phyloP scores from a whole-genome alignment of 2,113 vertebrate genomes.

The Dipodomys merriami region DNA sequence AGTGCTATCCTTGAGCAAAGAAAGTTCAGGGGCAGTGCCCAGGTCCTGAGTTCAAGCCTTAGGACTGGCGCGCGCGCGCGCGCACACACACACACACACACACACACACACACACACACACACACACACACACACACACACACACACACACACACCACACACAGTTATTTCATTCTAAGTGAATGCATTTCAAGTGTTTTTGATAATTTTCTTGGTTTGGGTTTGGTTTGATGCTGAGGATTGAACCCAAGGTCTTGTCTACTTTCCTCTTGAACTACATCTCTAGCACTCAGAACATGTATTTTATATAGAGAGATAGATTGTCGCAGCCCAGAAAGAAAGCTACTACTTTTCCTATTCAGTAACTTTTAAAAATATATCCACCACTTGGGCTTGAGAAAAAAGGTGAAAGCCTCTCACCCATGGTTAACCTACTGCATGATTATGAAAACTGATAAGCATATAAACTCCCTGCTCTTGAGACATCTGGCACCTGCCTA shows the following conservation, averaged over 20 bases:
- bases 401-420: neutral
- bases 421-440: neutral
- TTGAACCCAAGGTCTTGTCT: too few species aligned
- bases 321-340: neutral
- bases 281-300: neutral
- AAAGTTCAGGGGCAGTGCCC: too few species aligned
- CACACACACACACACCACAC: too few species aligned
- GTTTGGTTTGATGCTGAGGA: too few species aligned
- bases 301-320: neutral
- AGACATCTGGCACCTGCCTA: neutral
- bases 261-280: too few species aligned
- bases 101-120: too few species aligned
- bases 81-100: too few species aligned
- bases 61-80: too few species aligned
- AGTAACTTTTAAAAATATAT: constrained; percentile 29
- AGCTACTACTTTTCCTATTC: neutral
- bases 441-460: neutral
- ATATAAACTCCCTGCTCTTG: constrained; percentile 4
- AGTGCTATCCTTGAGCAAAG: too few species aligned
- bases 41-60: too few species aligned
- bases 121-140: too few species aligned
- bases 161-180: neutral
- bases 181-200: constrained; percentile 24
- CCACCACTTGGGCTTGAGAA: neutral
- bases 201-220: neutral